Evolutionary conservation across 2,797 vertebrate species (phyloP).

Genomic region (Onychomys leucogaster): DNA sequence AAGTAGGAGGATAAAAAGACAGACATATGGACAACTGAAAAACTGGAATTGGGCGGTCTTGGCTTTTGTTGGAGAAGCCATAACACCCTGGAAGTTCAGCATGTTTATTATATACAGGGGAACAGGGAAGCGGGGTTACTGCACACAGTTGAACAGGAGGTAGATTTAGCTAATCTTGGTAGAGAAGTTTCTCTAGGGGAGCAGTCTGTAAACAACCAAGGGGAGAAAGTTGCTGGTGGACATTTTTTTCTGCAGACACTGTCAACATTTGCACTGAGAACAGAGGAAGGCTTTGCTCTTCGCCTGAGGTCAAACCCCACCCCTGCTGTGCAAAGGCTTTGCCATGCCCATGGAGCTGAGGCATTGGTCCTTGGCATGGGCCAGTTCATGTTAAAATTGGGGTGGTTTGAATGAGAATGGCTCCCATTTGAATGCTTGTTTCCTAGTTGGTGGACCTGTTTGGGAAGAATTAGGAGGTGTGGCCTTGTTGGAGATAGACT

Average conservation of each 20-base stretch:
- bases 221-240: neutral
- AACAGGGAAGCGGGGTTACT: neutral
- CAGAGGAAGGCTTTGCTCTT: neutral
- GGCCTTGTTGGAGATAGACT: neutral
- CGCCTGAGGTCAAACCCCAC: neutral
- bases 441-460: neutral
- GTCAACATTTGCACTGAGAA: neutral
- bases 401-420: neutral
- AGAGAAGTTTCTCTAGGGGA: neutral
- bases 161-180: neutral
- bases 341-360: neutral
- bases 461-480: neutral
- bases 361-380: neutral
- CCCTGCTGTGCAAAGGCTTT: neutral
- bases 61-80: neutral
- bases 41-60: neutral
- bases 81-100: neutral
- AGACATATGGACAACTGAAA: neutral
- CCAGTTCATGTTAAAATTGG: neutral
- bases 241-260: neutral
- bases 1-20: neutral
- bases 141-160: neutral
- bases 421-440: neutral
- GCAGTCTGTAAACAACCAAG: neutral
- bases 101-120: neutral